Conservation (phyloP, 2,888 invertebrate genomes). For the Cantharis rustica region DNA sequence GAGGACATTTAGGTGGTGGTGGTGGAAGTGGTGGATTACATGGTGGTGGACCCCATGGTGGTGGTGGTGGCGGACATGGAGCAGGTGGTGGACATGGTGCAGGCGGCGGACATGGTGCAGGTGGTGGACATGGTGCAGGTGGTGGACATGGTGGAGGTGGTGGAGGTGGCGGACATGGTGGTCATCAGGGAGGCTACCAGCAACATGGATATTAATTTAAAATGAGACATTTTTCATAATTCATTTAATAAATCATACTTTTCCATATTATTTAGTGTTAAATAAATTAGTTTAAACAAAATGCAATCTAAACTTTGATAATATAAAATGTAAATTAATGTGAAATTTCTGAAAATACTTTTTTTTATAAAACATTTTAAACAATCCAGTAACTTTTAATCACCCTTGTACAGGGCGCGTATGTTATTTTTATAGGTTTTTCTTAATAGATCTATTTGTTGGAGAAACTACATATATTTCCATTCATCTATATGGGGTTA, state of each 20-base stretch:
- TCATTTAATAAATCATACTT: not conserved
- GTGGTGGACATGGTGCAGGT: not conserved
- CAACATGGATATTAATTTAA: not conserved
- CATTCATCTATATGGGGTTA: no score
- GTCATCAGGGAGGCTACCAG: not conserved
- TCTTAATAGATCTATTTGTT: no score
- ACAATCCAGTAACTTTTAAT: not conserved
- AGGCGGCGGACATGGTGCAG: not conserved
- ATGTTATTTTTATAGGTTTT: no score
- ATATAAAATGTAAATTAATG: not conserved
- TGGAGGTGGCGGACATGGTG: slow-evolving; percentile 8
- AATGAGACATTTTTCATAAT: not conserved
- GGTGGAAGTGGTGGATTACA: not conserved
- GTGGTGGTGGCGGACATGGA: not conserved
- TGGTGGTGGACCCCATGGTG: not conserved
- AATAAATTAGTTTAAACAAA: not conserved
- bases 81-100: not conserved
- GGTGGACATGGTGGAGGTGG: not conserved
- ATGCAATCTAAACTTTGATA: not conserved
- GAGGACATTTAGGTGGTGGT: slow-evolving; percentile 4
- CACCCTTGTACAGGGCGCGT: no score
- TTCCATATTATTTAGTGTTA: not conserved
- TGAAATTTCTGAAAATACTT: not conserved
- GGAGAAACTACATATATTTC: no score
- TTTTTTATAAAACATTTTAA: not conserved